These are phyloP conservation scores for Thunnus thynnus DNA, from an alignment of 2,113 vertebrate genomes.

Conservation along the genomic window DNA sequence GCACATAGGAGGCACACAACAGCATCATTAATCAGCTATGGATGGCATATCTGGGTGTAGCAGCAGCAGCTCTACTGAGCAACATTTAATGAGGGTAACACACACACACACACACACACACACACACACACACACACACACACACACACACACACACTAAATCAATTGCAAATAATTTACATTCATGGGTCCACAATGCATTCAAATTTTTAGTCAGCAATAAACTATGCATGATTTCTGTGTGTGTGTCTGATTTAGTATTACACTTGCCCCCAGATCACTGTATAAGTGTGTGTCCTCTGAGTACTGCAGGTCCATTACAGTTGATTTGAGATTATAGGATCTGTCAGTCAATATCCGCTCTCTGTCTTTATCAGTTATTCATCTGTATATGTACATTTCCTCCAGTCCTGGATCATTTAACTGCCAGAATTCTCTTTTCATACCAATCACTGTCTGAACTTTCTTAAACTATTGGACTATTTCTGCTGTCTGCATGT, in stretches of 20 bases:
- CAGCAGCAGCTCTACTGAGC: conserved; percentile 33
- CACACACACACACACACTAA: not conserved
- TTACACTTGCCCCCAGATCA: not conserved
- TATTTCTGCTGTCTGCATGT: conserved; percentile 15
- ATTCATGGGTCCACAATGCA: conserved; percentile 14
- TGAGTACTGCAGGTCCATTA: conserved; percentile 51
- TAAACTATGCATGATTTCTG: not conserved
- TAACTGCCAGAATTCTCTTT: conserved; percentile 39
- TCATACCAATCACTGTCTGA: conserved; percentile 7
- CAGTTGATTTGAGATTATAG: conserved; percentile 62
- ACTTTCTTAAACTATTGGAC: conserved; percentile 28
- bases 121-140: not conserved
- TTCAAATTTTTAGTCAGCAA: conserved; percentile 9
- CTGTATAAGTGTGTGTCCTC: conserved; percentile 13
- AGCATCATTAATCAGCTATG: conserved; percentile 64
- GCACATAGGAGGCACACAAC: conserved; percentile 41
- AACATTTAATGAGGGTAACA: conserved; percentile 41
- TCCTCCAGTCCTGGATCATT: conserved; percentile 60
- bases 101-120: not conserved
- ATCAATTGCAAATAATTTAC: conserved; percentile 10
- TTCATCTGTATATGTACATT: conserved; percentile 63
- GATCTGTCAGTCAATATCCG: conserved; percentile 66
- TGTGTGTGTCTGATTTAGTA: not conserved
- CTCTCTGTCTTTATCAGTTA: conserved; percentile 67
- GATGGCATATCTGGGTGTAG: conserved; percentile 65